Conservation (phyloP, 2,797 vertebrate genomes). For the Taeniopygia guttata region DNA sequence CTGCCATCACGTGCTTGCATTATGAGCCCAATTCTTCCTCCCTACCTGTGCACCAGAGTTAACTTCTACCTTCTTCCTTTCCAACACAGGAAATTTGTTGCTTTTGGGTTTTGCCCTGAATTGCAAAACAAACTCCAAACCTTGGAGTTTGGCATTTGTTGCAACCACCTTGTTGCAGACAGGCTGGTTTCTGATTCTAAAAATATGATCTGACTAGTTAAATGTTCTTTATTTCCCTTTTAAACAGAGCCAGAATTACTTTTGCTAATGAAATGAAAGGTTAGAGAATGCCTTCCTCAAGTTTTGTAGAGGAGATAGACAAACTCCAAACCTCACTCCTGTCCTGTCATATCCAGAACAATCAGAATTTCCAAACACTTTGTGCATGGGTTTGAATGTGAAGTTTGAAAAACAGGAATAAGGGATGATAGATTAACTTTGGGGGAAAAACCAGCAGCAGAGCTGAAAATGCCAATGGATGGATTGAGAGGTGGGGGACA, state of each 20-base stretch:
- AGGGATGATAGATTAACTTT: neutral
- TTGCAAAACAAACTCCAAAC: neutral
- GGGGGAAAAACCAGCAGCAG: neutral
- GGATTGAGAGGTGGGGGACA: neutral
- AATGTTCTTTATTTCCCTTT: neutral
- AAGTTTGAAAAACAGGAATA: neutral
- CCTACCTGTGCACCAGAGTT: neutral
- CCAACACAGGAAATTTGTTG: neutral
- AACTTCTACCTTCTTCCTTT: neutral
- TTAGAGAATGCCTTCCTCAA: neutral
- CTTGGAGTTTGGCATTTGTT: no score
- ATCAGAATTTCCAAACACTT: neutral
- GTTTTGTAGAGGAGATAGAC: neutral
- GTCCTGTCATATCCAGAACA: neutral
- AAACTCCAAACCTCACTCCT: neutral
- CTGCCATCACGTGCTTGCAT: neutral
- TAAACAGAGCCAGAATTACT: neutral
- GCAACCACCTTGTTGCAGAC: neutral
- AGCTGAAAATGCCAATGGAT: neutral
- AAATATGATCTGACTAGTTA: neutral
- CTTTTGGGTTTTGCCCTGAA: neutral
- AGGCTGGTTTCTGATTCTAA: neutral
- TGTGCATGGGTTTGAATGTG: neutral
- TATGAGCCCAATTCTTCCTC: neutral
- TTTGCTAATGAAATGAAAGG: accelerated